Evolutionary conservation across 92 coral and sea anemone species (phyloP), one percentile per base, ranked within the genome.

Genomic region (Parazoanthus darwini): DNA sequence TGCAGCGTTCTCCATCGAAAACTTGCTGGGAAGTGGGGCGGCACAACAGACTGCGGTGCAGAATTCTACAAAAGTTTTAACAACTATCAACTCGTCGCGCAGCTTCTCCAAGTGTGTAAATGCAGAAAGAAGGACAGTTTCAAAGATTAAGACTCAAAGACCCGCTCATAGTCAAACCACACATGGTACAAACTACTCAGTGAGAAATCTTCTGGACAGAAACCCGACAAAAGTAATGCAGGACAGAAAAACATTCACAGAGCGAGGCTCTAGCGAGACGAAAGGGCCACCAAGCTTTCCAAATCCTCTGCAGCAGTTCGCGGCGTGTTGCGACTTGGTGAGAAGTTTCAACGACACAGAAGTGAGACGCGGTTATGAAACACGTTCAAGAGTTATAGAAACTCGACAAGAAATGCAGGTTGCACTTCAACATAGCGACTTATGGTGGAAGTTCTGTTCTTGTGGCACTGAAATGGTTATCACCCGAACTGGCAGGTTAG

Each of bases 401-500:
- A 87, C 81, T 3, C 92, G 85, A 26, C 94, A 94, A 78, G 98
- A 93, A 78, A 88, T 94, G 23, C 98, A 93, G 88, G 98, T 94
- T 56, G 98, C 98, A 46, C 82, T 94, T 77, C 98, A 94, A 58
- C 98, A 94, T 37, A 94, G 94, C 25, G 98, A 93, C 11, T 86
- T 94, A 56, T 94, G 98, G 98, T 94, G 98, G 98, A 94, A 93
- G 74, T 94, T 94, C 71, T 94, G 93, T 85, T 89, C 96, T 75
- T 94, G 98, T 75, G 98, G 98, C 20, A 94, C 98, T 4, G 98
- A 94, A 58, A 94, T 94, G 98, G 98, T 94, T 35, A 94, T 94
- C 22, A 94, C 98, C 9, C 79, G 98, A 67, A 94, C 98, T 0
- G 98, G 98, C 77, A 94, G 98, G 98, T 94, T 86, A 91, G 94